A percentile compares a stretch with the other conserved stretches of the same genome.
Evolutionary conservation across 2,888 invertebrate genomes (phyloP).

Genomic region (Eupithecia subumbrata): DNA sequence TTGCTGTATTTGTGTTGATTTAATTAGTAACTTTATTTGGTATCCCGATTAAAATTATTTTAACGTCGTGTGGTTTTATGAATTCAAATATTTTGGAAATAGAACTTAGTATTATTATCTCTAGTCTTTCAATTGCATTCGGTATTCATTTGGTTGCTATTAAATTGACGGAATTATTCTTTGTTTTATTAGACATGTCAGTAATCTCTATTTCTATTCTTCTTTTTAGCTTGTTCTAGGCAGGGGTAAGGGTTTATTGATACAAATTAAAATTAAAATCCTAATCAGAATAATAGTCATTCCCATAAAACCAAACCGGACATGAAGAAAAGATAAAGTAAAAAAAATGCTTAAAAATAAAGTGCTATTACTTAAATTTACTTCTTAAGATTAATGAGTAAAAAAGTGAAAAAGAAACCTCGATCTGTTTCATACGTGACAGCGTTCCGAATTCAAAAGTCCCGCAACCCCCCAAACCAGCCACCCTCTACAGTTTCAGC

Average conservation of each 20-base stretch:
- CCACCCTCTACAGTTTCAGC: slow-evolving; percentile 65
- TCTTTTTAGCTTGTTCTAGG: background rate
- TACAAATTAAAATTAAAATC: background rate
- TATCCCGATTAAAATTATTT: background rate
- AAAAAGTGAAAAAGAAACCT: background rate
- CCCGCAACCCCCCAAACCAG: slow-evolving; percentile 25
- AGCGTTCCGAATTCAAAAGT: slow-evolving; percentile 5
- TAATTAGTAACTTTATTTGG: background rate
- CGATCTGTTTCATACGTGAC: background rate
- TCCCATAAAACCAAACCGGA: background rate
- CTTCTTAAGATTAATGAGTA: too few relatives aligned
- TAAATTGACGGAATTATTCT: too few relatives aligned
- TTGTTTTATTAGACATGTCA: background rate
- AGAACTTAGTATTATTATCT: background rate
- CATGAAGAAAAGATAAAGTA: background rate
- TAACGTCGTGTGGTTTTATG: background rate
- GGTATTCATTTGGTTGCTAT: too few relatives aligned
- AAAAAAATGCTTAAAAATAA: background rate
- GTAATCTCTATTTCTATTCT: background rate
- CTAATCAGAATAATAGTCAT: background rate
- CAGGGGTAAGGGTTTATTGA: background rate
- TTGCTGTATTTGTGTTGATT: background rate
- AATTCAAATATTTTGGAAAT: background rate
- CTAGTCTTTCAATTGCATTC: too few relatives aligned
- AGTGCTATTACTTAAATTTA: too few relatives aligned